A percentile compares a stretch with the other conserved stretches of the same genome.
These are phyloP conservation scores for Andrena minutula DNA, from an alignment of 2,888 invertebrate genomes.

Conservation along the genomic window DNA sequence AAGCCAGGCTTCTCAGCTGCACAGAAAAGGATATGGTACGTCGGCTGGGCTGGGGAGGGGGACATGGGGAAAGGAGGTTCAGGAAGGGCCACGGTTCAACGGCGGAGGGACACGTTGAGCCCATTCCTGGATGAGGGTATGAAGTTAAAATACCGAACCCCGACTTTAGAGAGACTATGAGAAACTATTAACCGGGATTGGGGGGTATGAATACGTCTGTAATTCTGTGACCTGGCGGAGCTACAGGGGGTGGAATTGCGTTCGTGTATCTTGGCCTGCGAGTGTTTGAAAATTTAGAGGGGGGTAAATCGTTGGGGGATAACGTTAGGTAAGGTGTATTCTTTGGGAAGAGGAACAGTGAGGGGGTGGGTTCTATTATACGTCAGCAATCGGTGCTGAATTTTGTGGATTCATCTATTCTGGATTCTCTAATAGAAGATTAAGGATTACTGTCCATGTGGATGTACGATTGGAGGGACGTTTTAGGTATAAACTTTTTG, in stretches of 20 bases:
- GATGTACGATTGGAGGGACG: too few species aligned
- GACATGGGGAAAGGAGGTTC: constrained; percentile 43
- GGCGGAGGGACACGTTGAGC: constrained; percentile 46
- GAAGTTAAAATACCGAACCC: constrained; percentile 78
- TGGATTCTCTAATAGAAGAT: too few species aligned
- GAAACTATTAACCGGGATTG: constrained; percentile 80
- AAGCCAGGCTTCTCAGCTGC: constrained; percentile 43
- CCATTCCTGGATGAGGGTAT: constrained; percentile 73
- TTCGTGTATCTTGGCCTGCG: background rate
- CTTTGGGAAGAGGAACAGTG: too few species aligned
- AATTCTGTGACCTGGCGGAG: constrained; percentile 15
- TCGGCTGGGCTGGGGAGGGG: background rate
- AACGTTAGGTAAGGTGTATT: too few species aligned
- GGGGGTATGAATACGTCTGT: constrained; percentile 52
- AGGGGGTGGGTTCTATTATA: too few species aligned
- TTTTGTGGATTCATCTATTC: too few species aligned
- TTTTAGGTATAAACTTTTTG: too few species aligned
- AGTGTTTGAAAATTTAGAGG: background rate
- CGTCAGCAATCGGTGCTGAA: too few species aligned
- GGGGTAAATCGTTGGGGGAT: too few species aligned
- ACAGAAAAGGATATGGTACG: constrained; percentile 15
- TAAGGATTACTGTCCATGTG: too few species aligned
- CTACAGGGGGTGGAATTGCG: background rate
- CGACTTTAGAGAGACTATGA: constrained; percentile 58
- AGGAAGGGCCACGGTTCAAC: constrained; percentile 41